These are phyloP conservation scores for Enteromius unitaeniatus DNA, from an alignment of 2,797 vertebrate genomes.

Conservation along the genomic window DNA sequence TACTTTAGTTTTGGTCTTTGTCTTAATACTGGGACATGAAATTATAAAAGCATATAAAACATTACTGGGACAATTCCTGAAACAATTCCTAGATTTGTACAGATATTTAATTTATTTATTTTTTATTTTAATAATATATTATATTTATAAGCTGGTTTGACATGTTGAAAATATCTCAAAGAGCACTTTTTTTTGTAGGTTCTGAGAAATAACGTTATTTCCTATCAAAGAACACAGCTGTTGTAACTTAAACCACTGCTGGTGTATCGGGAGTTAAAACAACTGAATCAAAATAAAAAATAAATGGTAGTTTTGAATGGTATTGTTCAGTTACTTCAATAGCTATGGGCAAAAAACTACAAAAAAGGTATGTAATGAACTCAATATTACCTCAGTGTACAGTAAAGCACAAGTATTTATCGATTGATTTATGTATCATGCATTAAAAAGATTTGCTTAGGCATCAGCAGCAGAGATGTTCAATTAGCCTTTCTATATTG, in stretches of 20 bases:
- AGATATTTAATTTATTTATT: neutral
- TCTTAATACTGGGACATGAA: too few species aligned
- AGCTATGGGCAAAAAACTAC: neutral
- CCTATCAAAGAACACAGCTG: neutral
- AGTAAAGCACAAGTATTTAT: neutral
- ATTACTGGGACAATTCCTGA: neutral
- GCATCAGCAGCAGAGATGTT: neutral
- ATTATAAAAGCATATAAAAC: neutral
- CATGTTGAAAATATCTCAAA: neutral
- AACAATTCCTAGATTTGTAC: neutral
- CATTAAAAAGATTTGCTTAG: neutral
- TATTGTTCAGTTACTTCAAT: neutral
- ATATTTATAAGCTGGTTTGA: neutral
- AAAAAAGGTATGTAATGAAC: neutral
- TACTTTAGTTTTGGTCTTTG: neutral
- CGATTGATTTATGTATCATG: neutral
- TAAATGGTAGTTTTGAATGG: neutral
- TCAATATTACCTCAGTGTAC: neutral
- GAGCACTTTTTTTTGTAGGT: neutral
- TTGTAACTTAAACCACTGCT: neutral
- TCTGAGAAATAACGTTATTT: neutral
- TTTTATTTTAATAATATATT: neutral
- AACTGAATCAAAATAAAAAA: neutral
- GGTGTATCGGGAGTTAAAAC: neutral
- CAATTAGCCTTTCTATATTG: neutral